Conservation (phyloP, 2,888 invertebrate species). For the Schrankia costaestrigalis region DNA sequence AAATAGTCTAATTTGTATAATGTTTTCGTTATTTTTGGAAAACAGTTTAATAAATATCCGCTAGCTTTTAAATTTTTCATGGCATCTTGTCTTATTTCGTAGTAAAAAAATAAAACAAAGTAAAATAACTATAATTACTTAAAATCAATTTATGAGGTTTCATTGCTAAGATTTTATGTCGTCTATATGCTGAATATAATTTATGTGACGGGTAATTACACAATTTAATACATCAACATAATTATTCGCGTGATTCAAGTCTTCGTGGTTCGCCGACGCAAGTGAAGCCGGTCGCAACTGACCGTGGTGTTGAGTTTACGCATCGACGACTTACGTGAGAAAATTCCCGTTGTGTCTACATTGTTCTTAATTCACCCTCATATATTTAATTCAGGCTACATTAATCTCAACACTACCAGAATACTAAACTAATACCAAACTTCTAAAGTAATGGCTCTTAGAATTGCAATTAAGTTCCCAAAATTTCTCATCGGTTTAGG, state of each 20-base stretch:
- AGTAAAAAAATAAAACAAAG: too few species aligned
- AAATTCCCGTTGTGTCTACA: slow-evolving; percentile 57
- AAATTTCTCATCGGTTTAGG: too few species aligned
- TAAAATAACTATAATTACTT: too few species aligned
- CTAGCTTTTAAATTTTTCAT: too few species aligned
- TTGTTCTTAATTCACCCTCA: slow-evolving; percentile 64
- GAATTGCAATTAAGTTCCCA: too few species aligned
- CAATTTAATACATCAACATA: slow-evolving; percentile 27
- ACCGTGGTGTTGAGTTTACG: slow-evolving; percentile 66
- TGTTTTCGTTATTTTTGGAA: too few species aligned
- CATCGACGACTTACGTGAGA: slow-evolving; percentile 71
- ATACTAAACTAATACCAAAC: slow-evolving; percentile 12
- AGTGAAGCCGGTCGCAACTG: slow-evolving; percentile 55
- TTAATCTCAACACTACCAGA: slow-evolving; percentile 19
- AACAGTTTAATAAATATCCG: too few species aligned
- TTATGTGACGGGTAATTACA: slow-evolving; percentile 23
- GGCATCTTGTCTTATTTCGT: too few species aligned
- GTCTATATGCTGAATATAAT: slow-evolving; percentile 13
- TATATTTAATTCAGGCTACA: slow-evolving; percentile 46
- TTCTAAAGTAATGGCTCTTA: too few species aligned
- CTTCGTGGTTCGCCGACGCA: slow-evolving; percentile 45
- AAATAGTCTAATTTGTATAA: too few species aligned
- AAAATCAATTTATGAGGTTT: too few species aligned
- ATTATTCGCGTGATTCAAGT: slow-evolving; percentile 50
- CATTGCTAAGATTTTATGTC: slow-evolving; percentile 1